These are phyloP conservation scores for Orchestia grillus DNA, from an alignment of 1,140 invertebrate genomes.

Conservation along the genomic window DNA sequence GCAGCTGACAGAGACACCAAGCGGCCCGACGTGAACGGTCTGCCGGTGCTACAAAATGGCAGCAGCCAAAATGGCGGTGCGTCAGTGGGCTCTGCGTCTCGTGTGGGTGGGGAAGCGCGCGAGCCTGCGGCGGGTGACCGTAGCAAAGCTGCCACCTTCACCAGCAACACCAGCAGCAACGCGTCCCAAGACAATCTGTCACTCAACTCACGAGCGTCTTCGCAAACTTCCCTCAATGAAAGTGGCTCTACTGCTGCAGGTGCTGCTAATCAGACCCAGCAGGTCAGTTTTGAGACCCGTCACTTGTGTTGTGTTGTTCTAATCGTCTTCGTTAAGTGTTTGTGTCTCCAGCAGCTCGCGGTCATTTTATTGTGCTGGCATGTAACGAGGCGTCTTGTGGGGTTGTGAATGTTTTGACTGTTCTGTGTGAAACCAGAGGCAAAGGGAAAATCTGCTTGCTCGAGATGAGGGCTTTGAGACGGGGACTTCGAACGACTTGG, in stretches of 20 bases:
- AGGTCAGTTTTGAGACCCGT: background rate
- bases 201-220: background rate
- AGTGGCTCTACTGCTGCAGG: background rate
- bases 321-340: background rate
- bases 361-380: too few relatives aligned
- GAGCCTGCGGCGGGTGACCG: background rate
- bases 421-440: too few relatives aligned
- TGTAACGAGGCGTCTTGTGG: too few relatives aligned
- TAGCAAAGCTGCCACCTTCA: background rate
- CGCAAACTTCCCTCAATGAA: background rate
- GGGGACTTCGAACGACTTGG: too few relatives aligned
- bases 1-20: background rate
- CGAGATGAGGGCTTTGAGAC: too few relatives aligned
- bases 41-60: background rate
- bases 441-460: too few relatives aligned
- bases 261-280: background rate
- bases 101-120: background rate
- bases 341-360: background rate
- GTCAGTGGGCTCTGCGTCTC: background rate
- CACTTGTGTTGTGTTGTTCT: background rate
- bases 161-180: constrained; percentile 11
- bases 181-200: background rate
- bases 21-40: background rate
- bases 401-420: too few relatives aligned
- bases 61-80: too few relatives aligned